Conservation (phyloP, 1,140 invertebrate species). For the Helicorthomorpha holstii region DNA sequence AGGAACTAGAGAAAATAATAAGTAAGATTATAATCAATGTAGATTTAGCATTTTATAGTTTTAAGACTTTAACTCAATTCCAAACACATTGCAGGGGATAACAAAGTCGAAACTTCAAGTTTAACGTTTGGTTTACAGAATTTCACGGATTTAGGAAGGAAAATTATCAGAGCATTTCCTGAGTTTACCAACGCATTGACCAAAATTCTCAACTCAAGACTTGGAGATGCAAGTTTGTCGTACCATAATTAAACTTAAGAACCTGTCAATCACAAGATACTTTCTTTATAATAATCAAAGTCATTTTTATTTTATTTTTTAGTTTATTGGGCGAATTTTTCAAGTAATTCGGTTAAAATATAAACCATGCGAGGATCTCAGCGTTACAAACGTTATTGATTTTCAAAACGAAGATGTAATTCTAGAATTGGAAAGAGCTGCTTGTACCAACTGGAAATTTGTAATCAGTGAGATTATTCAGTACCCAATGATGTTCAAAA, state of each 20-base stretch:
- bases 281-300: too few relatives aligned
- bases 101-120: not conserved
- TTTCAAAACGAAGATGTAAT: not conserved
- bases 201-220: not conserved
- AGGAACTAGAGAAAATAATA: not conserved
- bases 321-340: not conserved
- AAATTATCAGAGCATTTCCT: not conserved
- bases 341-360: not conserved
- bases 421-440: not conserved
- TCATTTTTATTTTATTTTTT: not conserved
- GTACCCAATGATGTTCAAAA: not conserved
- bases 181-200: not conserved
- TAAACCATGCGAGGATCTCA: not conserved
- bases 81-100: not conserved
- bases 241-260: not conserved
- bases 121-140: not conserved
- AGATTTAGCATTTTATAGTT: too few relatives aligned
- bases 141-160: not conserved
- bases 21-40: too few relatives aligned
- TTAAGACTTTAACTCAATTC: too few relatives aligned
- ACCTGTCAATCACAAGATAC: too few relatives aligned
- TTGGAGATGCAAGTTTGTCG: not conserved
- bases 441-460: not conserved
- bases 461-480: not conserved
- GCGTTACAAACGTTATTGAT: not conserved